phyloP scores from a whole-genome alignment of 2,113 vertebrate species.

The Boulengeromyrus knoepffleri region DNA sequence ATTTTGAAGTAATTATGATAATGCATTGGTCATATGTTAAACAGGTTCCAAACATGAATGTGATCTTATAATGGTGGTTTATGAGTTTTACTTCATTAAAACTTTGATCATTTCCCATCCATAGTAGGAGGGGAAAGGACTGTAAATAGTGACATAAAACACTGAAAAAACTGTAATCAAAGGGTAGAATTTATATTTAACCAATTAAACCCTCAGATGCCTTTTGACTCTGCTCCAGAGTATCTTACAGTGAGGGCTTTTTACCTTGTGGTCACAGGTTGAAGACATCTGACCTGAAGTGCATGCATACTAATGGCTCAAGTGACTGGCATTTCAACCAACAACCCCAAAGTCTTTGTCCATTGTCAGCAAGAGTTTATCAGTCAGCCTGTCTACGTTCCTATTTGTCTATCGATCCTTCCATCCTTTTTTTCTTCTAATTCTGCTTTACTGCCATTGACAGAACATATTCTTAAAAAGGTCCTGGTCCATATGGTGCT shows the following conservation, averaged over 20 bases:
- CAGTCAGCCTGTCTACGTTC: slow-evolving; percentile 66
- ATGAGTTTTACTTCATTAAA: not conserved
- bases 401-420: slow-evolving; percentile 64
- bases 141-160: not conserved
- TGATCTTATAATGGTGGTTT: not conserved
- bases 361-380: slow-evolving; percentile 69
- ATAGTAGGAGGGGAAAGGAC: not conserved
- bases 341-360: slow-evolving; percentile 60
- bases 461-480: not conserved
- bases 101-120: not conserved
- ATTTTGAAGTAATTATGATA: not conserved
- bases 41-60: not conserved
- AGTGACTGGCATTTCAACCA: slow-evolving; percentile 70
- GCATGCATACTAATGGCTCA: slow-evolving; percentile 59
- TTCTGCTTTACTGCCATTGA: slow-evolving; percentile 14
- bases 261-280: slow-evolving; percentile 53
- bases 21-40: not conserved
- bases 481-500: not conserved
- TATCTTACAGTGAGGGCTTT: slow-evolving; percentile 47
- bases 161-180: not conserved
- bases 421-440: slow-evolving; percentile 52
- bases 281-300: slow-evolving; percentile 63
- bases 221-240: slow-evolving; percentile 49
- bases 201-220: slow-evolving; percentile 41
- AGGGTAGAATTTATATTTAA: slow-evolving; percentile 12